These are phyloP conservation scores for Hippolais icterina DNA, from an alignment of 2,113 vertebrate genomes.

Conservation along the genomic window DNA sequence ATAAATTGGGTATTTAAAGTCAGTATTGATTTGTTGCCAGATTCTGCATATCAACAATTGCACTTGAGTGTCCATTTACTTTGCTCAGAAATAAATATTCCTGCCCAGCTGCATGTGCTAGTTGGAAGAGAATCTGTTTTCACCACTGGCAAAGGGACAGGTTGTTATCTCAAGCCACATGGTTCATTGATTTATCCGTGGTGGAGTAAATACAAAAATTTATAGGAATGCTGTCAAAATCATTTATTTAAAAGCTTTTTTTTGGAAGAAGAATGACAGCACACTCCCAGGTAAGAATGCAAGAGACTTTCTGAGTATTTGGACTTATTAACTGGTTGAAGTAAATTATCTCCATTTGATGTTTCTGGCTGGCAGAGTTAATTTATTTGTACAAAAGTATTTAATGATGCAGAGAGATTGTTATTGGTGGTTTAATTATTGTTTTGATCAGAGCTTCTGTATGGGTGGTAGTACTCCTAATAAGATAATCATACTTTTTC, in stretches of 20 bases:
- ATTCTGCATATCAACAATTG: constrained; percentile 43
- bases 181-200: constrained; percentile 51
- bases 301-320: not conserved
- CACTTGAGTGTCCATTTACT: constrained; percentile 43
- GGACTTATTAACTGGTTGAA: not conserved
- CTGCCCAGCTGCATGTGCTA: constrained; percentile 6
- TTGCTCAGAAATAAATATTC: constrained; percentile 59
- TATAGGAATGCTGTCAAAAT: constrained; percentile 35
- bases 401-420: constrained; percentile 53
- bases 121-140: constrained; percentile 38
- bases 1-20: constrained; percentile 35
- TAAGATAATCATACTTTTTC: constrained; percentile 69
- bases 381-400: constrained; percentile 62
- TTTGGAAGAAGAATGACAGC: not conserved
- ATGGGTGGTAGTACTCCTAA: constrained; percentile 59
- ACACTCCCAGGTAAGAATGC: not conserved
- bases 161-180: constrained; percentile 36
- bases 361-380: constrained; percentile 50
- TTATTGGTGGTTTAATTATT: constrained; percentile 68
- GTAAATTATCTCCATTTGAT: constrained; percentile 53
- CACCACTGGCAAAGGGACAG: constrained; percentile 37
- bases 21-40: constrained; percentile 57
- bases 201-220: constrained; percentile 35
- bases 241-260: constrained; percentile 14
- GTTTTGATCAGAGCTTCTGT: constrained; percentile 61